Evolutionary conservation across 2,888 invertebrate genomes (phyloP), one percentile per base, ranked within the genome.

Genomic region (Sepioteuthis lessoniana): DNA sequence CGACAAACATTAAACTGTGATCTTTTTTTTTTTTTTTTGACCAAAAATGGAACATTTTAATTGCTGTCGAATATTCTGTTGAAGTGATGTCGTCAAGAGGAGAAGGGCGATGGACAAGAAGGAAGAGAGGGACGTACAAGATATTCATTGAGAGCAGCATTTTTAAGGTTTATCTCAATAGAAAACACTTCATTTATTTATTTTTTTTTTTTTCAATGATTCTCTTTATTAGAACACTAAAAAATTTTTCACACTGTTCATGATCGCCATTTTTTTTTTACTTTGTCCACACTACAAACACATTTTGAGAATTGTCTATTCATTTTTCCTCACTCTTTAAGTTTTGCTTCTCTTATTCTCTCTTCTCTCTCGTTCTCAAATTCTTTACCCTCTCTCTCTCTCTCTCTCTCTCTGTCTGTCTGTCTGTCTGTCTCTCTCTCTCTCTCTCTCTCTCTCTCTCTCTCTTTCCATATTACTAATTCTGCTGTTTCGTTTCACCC

Each of bases 11-110:
- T 25, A 60, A 60, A 60, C 13, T 16, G 13, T 76, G 76, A 76
- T 76, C n/a, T 25, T 76, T 76, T 76, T n/a, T 76, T 55, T n/a
- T n/a, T n/a, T n/a, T n/a, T n/a, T n/a, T n/a, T n/a, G n/a, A n/a
- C n/a, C n/a, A 35, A 76, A n/a, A 76, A 76, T 76, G 76, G 76
- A n/a, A 76, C 76, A 76, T 76, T 76, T 76, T 76, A 76, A 76
- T 76, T 76, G 76, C 76, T n/a, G n/a, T 76, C n/a, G 76, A 76
- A n/a, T 76, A 55, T 25, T 55, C 21, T 25, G 5, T 21, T 55
- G 25, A 55, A 55, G 55, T 76, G 76, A 16, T 76, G 76, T 76
- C n/a, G 13, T 35, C 13, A n/a, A 76, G n/a, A n/a, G n/a, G n/a
- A 35, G 76, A 76, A 55, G 28, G 28, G 21, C 21, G 28, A 55